Evolutionary conservation across 2,888 invertebrate species (phyloP), one percentile per base, ranked within the genome.

Genomic region (Ommatoiulus sabulosus): DNA sequence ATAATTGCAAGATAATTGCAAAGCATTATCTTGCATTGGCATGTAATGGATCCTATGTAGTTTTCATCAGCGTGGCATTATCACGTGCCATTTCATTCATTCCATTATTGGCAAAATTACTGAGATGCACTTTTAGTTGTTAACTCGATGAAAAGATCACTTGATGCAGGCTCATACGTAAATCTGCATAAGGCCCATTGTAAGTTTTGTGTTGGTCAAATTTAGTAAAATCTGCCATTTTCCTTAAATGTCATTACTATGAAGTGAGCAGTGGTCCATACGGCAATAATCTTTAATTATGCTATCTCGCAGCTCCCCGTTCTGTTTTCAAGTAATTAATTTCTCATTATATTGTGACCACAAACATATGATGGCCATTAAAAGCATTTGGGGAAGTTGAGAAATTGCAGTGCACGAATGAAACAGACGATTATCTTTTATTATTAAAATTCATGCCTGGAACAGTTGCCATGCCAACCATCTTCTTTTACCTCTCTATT

Each of bases 401-500:
- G 63, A 63, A 63, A 63, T 63, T 63, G 15, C 63, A 63, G 63
- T 5, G 63, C 63, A 5, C 63, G 20, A 63, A 63, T 63, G 63
- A 63, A 63, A 63, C 63, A 63, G 7, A 63, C 63, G 20, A 63
- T 63, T 63, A 63, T 63, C 63, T 63, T 63, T 63, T 20, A 20
- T 63, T 63, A 63, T 63, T 63, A 20, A 63, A 63, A 63, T 63
- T 63, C 63, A 63, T 63, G 63, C 63, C 20, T 63, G 5, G 20
- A 63, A n/a, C 20, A 7, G 63, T 63, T 63, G 20, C 20, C 63
- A 63, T 63, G 63, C 63, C 63, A 63, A 63, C 63, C 63, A 63
- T n/a, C 63, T 63, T 63, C 52, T 52, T 63, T 63, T 63, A 63
- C 63, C 85, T 85, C 85, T 85, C 43, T 44, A 44, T 85, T 85